Evolutionary conservation across 2,888 invertebrate genomes (phyloP), one percentile per base, ranked within the genome.

Genomic region (Agriopis leucophaearia): DNA sequence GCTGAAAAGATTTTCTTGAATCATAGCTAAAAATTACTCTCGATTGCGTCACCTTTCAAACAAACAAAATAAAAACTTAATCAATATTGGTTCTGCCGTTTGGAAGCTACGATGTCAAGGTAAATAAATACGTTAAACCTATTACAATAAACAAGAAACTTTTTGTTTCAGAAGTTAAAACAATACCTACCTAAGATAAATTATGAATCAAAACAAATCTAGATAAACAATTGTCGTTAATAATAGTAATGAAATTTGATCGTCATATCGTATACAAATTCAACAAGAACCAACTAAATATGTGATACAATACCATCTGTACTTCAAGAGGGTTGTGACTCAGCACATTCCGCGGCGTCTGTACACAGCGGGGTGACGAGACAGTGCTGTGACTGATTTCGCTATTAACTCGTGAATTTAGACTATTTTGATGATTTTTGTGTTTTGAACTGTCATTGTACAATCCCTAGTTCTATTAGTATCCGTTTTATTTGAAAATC

Each of bases 311-410:
- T 12, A 27, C 12, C 47, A 51, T 50, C 52, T 66, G 61, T 52
- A 47, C 27, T 15, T 44, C 42, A 9, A 56, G 50, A 40, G 51
- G 42, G 71, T 63, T 42, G 81, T 87, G 87, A 87, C 81, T 84
- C 83, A 77, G 87, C 87, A 73, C 87, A 88, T 87, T 87, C 83
- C 82, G 55, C 67, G 66, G 74, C 80, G 81, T 82, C 82, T 86
- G 85, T 86, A 86, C 73, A 52, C 71, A 15, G 50, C 65, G 70
- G 66, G 59, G 67, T 45, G 59, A 50, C 54, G 66, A 57, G 47
- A 58, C 35, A 15, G 52, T 52, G 63, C 51, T 68, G 71, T 66
- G 60, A 70, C 67, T 70, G 71, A 75, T 73, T 68, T 66, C 36
- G 50, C 65, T 61, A 70, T 75, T 66, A 67, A 35, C 45, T 64